Conservation (phyloP, 2,113 vertebrate genomes). For the Petrocephalus zakoni region DNA sequence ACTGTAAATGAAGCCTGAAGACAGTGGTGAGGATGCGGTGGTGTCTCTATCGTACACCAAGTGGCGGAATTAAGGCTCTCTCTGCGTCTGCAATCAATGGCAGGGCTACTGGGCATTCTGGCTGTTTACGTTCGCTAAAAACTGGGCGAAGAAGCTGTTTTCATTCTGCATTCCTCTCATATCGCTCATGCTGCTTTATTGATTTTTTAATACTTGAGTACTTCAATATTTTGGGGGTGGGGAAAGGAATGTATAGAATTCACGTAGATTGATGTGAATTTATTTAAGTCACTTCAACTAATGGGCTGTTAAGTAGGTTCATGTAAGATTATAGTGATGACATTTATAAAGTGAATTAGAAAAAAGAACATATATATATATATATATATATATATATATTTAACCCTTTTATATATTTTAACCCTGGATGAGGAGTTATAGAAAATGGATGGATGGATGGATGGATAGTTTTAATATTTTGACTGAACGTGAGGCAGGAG, state of each 20-base stretch:
- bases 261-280: neutral
- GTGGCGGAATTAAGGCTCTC: neutral
- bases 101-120: neutral
- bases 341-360: neutral
- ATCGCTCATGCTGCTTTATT: neutral
- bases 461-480: neutral
- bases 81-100: neutral
- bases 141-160: neutral
- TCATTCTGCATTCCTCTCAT: neutral
- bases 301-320: neutral
- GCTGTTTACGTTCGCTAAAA: neutral
- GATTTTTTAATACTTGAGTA: neutral
- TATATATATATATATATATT: no score
- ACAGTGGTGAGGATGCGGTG: neutral
- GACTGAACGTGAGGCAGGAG: neutral
- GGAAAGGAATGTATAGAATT: neutral
- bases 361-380: neutral
- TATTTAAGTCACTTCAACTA: neutral
- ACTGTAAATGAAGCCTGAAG: neutral
- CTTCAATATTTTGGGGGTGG: neutral
- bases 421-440: neutral
- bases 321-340: neutral
- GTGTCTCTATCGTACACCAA: neutral
- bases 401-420: neutral
- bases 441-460: neutral